phyloP scores from a whole-genome alignment of 2,113 vertebrate species.

The Callipepla californica region DNA sequence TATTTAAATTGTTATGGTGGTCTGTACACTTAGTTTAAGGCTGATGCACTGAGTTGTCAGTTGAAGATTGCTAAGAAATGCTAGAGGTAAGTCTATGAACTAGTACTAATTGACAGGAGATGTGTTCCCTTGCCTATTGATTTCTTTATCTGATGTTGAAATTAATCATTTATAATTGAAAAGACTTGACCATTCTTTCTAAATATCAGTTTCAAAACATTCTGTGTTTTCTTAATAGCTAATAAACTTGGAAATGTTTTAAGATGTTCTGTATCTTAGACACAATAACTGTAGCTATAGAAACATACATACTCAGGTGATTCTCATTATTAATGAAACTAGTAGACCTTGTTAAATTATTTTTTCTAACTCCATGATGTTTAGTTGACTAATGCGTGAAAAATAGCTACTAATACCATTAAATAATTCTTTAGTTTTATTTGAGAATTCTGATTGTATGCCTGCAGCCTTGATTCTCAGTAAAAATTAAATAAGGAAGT shows the following conservation, averaged over 20 bases:
- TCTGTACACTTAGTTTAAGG: background rate
- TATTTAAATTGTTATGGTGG: background rate
- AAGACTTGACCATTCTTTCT: slow-evolving; percentile 28
- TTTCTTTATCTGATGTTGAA: slow-evolving; percentile 2
- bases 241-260: slow-evolving; percentile 23
- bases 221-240: slow-evolving; percentile 19
- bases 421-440: background rate
- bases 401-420: background rate
- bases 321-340: slow-evolving; percentile 46
- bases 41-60: background rate
- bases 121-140: slow-evolving; percentile 23
- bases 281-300: slow-evolving; percentile 25
- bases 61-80: background rate
- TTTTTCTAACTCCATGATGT: background rate
- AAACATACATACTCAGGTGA: slow-evolving; percentile 46
- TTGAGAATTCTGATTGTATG: background rate
- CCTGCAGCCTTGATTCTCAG: slow-evolving; percentile 18
- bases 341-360: background rate
- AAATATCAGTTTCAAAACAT: slow-evolving; percentile 61
- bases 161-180: slow-evolving; percentile 37
- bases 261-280: slow-evolving; percentile 17
- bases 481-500: slow-evolving; percentile 24
- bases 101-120: background rate
- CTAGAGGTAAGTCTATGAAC: background rate
- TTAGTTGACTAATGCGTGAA: slow-evolving; percentile 22